phyloP scores from a whole-genome alignment of 92 coral and sea anemone genomes.

The Montipora capitata region DNA sequence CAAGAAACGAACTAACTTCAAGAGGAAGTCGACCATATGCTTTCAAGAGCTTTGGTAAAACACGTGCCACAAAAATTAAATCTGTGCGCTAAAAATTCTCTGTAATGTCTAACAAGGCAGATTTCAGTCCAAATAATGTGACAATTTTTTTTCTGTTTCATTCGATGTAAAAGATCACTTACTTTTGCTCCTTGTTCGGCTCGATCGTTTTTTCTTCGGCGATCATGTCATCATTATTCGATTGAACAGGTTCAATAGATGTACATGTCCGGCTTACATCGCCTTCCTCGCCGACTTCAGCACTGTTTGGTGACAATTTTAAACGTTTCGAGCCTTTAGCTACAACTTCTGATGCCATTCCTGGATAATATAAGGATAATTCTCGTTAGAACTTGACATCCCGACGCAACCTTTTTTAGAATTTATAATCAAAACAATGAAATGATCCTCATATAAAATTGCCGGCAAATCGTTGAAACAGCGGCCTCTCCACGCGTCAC shows the following conservation, averaged over 20 bases:
- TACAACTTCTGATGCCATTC: conserved; percentile 87
- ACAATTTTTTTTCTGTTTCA: neutral
- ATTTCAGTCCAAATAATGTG: neutral
- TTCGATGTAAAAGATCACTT: neutral
- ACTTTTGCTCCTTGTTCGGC: conserved; percentile 25
- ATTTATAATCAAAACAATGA: conserved; percentile 42
- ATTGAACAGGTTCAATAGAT: conserved; percentile 32
- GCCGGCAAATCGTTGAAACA: conserved; percentile 57
- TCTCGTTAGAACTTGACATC: conserved; percentile 46
- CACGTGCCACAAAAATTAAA: conserved; percentile 20
- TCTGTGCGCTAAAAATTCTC: neutral
- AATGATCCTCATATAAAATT: conserved; percentile 56
- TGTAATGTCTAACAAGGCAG: neutral
- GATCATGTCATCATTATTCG: neutral
- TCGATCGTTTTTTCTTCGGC: conserved; percentile 64
- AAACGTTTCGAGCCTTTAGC: conserved; percentile 83
- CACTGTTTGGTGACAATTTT: conserved; percentile 74
- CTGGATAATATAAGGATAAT: conserved; percentile 37
- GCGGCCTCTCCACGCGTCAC: conserved; percentile 57
- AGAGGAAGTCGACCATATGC: neutral
- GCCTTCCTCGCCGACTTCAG: conserved; percentile 45
- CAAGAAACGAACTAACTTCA: neutral
- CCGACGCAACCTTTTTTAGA: conserved; percentile 33
- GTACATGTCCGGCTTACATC: conserved; percentile 17
- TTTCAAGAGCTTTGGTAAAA: conserved; percentile 7